phyloP scores from a whole-genome alignment of 2,888 invertebrate species.

The Calameuta filiformis region DNA sequence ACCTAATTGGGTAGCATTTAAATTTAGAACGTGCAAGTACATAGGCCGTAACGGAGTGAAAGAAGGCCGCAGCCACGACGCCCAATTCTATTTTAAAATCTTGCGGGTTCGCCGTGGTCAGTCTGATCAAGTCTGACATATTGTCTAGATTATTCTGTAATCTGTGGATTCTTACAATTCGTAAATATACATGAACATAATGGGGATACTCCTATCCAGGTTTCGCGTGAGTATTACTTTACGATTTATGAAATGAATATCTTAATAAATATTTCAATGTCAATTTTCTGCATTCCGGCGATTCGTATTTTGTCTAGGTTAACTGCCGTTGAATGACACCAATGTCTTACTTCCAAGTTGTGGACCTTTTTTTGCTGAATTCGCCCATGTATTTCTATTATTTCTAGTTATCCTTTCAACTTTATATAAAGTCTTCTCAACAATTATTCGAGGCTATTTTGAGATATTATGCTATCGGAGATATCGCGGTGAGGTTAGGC shows the following conservation, averaged over 20 bases:
- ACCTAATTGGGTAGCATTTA: constrained; percentile 40
- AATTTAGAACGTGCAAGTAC: constrained; percentile 44
- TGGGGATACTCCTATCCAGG: constrained; percentile 57
- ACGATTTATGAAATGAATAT: neutral
- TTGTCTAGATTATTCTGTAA: neutral
- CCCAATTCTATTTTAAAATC: constrained; percentile 39
- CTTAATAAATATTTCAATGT: neutral
- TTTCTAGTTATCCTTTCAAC: neutral
- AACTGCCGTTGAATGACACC: neutral
- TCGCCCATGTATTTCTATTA: neutral
- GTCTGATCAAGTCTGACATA: neutral
- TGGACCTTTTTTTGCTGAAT: neutral
- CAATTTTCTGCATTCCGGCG: neutral
- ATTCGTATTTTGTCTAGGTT: neutral
- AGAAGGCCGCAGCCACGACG: constrained; percentile 13
- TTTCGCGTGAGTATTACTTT: constrained; percentile 52
- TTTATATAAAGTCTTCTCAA: neutral
- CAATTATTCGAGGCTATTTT: neutral
- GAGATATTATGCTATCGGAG: neutral
- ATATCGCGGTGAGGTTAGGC: constrained; percentile 34
- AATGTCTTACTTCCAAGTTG: neutral
- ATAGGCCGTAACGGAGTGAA: neutral
- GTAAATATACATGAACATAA: constrained; percentile 17
- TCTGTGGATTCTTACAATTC: neutral
- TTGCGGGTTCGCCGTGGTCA: neutral